Evolutionary conservation across 2,113 vertebrate genomes (phyloP).

Genomic region (Zootoca vivipara): DNA sequence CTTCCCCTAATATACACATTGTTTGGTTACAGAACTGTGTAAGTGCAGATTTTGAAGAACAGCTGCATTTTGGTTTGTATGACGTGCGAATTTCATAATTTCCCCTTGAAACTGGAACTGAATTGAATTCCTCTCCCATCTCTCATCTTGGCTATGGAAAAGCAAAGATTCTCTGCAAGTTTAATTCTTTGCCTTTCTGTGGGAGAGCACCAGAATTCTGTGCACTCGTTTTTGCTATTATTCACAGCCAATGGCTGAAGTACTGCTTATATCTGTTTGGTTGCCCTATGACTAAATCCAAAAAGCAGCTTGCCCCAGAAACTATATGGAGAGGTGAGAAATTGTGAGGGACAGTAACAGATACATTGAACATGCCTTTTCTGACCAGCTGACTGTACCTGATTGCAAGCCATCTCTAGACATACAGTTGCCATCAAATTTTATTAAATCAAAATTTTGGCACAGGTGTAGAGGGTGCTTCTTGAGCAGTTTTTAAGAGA

Average conservation of each 20-base stretch:
- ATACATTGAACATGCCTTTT: accelerated
- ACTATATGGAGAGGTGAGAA: not conserved
- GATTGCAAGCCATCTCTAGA: not conserved
- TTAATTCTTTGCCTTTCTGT: not conserved
- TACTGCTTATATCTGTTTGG: not conserved
- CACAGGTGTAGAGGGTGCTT: not conserved
- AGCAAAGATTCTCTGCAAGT: not conserved
- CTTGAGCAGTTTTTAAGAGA: not conserved
- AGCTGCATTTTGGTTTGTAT: no score
- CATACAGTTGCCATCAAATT: not conserved
- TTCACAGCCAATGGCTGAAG: not conserved
- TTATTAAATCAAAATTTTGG: not conserved
- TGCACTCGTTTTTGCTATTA: not conserved
- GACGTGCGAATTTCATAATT: no score
- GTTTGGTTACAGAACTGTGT: no score
- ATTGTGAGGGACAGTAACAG: constrained; percentile 40
- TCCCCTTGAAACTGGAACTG: no score
- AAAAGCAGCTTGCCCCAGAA: not conserved
- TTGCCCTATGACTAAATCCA: not conserved
- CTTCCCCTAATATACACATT: no score
- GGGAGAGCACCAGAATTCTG: not conserved
- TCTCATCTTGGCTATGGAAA: not conserved
- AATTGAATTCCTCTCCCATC: no score
- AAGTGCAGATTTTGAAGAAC: no score
- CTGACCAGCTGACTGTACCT: not conserved